Percentiles rank a stretch among this genome's conserved stretches.
Evolutionary conservation across 2,888 invertebrate species (phyloP).

Genomic region (Ormyrus labotus): DNA sequence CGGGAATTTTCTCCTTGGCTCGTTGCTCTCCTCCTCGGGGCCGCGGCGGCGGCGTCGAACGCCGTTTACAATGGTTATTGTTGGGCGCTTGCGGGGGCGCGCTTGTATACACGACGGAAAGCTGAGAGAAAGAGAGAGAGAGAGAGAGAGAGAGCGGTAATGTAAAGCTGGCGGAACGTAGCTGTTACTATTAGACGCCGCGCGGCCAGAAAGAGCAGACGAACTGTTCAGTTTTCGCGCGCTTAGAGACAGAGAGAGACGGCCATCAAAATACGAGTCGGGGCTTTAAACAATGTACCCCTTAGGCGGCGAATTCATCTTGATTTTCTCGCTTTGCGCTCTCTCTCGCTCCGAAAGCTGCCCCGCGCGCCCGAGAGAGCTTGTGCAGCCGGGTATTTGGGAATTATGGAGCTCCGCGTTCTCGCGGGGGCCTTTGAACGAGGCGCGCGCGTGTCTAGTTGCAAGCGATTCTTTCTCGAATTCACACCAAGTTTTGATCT

Average conservation of each 20-base stretch:
- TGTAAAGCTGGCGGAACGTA: conserved; percentile 50
- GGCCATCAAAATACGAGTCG: conserved; percentile 31
- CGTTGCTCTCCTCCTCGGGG: conserved; percentile 44
- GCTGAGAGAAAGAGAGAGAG: neutral
- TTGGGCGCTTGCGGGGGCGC: conserved; percentile 49
- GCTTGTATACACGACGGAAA: conserved; percentile 1
- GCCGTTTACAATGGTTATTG: conserved; percentile 59
- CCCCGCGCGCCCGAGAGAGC: neutral
- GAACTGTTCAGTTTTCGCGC: conserved; percentile 27
- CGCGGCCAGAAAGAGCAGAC: conserved; percentile 3
- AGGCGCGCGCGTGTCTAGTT: too few species aligned
- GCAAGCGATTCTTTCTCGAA: too few species aligned
- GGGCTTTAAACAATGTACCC: conserved; percentile 18
- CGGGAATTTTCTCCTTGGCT: conserved; percentile 47
- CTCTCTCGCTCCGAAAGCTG: neutral
- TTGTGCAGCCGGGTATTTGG: neutral
- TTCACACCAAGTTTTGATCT: too few species aligned
- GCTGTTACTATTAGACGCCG: conserved; percentile 29
- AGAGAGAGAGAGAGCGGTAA: conserved; percentile 12
- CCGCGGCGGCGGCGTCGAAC: conserved; percentile 42
- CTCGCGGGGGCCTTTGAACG: too few species aligned
- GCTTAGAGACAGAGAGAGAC: conserved; percentile 1
- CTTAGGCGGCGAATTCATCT: conserved; percentile 21
- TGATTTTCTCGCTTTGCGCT: conserved; percentile 20
- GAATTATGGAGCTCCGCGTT: too few species aligned